Percentiles rank a stretch among this genome's conserved stretches.
Evolutionary conservation across 2,797 vertebrate species (phyloP).

Genomic region (Dendrocincla tyrannina): DNA sequence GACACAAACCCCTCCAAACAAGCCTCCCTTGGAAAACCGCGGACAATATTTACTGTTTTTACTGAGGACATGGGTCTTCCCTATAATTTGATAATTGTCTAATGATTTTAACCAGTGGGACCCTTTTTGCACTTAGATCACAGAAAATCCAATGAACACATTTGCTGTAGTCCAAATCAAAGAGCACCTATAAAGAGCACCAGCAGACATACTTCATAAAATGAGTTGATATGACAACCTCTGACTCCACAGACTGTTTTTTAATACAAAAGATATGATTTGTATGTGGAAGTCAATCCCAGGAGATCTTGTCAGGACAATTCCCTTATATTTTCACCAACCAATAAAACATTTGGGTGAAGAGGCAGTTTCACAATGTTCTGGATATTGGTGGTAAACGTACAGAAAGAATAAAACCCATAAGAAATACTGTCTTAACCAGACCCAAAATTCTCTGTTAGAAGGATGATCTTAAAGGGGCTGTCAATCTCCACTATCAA

Average conservation of each 20-base stretch:
- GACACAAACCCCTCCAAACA: background rate
- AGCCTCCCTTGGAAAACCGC: background rate
- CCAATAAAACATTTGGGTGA: background rate
- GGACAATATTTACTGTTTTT: background rate
- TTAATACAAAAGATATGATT: background rate
- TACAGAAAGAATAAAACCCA: accelerated
- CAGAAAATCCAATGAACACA: background rate
- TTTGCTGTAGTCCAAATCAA: background rate
- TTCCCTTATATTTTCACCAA: background rate
- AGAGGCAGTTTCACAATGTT: background rate
- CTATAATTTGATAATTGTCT: background rate
- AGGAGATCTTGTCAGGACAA: background rate
- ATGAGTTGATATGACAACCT: background rate
- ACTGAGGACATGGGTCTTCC: background rate
- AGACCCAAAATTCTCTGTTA: background rate
- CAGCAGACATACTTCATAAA: background rate
- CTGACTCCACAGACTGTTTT: background rate
- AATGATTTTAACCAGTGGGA: background rate
- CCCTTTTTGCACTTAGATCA: background rate
- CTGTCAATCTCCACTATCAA: background rate
- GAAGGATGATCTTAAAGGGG: background rate
- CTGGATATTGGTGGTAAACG: background rate
- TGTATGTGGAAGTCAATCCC: background rate
- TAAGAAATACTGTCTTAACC: background rate
- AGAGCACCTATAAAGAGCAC: background rate